Evolutionary conservation across 2,797 vertebrate species (phyloP), one percentile per base, ranked within the genome.

Genomic region (Phalloptychus januarius): DNA sequence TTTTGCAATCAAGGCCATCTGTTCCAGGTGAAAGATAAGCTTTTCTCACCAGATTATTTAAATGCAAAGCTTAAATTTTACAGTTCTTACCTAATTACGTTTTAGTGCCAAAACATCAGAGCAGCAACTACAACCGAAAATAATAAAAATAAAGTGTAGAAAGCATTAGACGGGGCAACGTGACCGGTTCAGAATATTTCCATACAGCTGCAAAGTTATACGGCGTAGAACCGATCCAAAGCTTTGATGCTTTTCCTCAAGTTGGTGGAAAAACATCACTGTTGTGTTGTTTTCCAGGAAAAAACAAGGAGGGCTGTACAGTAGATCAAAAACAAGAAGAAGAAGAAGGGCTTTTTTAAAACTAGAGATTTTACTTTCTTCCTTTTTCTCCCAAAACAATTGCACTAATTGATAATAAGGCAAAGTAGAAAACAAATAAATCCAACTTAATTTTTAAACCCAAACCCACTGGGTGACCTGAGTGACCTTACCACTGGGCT

Each of bases 1-100:
- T 70, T 44, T 28, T n/a, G 40, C 67, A 45, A 70, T 70, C 40
- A 28, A 70, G 67, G 25, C 67, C 40, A 45, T 45, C 40, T 70
- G 67, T 70, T 70, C 44, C 23, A 70, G 40, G 40, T 45, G 40
- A 42, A 70, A 44, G 67, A 25, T 70, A 28, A 25, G 36, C 1
- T 70, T 70, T 28, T 28, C 13, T 44, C 25, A 44, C n/a, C 38
- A 20, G 40, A 61, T 33, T 33, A 25, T 45, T 70, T 70, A 70
- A 70, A 45, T 28, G 40, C 25, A 70, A 44, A 13, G 12, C 67
- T 28, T 70, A 45, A 28, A 28, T 45, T 70, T 44, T 44, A 45
- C 25, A 44, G 7, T 45, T 70, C 7, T 8, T 45, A 28, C 40
- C 67, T 70, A 70, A 70, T 70, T 70, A 45, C 36, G 44, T 70